Evolutionary conservation across 1,140 invertebrate species (phyloP), one percentile per base, ranked within the genome.

Genomic region (Amyelois transitella): DNA sequence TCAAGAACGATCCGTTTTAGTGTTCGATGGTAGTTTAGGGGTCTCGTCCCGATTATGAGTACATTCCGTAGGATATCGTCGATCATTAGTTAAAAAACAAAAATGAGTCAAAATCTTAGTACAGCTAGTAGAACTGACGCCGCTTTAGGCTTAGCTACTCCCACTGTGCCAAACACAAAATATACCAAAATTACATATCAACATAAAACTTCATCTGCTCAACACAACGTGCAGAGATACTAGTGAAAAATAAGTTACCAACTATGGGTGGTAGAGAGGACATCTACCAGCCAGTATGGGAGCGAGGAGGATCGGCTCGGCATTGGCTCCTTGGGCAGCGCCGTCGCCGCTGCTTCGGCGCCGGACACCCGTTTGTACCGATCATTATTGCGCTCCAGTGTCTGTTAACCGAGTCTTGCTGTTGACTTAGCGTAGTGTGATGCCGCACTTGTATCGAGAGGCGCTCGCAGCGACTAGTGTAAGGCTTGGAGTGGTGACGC

Each of bases 401-500:
- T 79, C 75, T 84, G 75, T 82, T 77, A 38, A 72, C 70, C 76
- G 73, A 85, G 65, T 81, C 72, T 86, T 81, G 80, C 76, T 84
- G 75, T 85, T 82, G 66, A 79, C 47, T 77, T 87, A 81, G 82
- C 62, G 81, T 88, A 88, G 85, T 86, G 80, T 83, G 71, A 77
- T 85, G 85, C 75, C 70, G 75, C 81, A 86, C 82, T 61, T 66
- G 62, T 69, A 68, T 75, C 60, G 60, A 69, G 69, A 73, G 77
- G 75, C 75, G 72, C 74, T 77, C 76, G 73, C 75, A 75, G 69
- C 65, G 67, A 71, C 60, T 80, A 78, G 77, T 73, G 65, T 74
- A 72, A 60, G 74, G 85, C 85, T 88, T 86, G 64, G 66, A 77
- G 72, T 73, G 75, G 70, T 72, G 75, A 64, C 69, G 45, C 67